Base-by-base conservation (phyloP, 2,797 vertebrate species). In the Lepus oiostolus region DNA sequence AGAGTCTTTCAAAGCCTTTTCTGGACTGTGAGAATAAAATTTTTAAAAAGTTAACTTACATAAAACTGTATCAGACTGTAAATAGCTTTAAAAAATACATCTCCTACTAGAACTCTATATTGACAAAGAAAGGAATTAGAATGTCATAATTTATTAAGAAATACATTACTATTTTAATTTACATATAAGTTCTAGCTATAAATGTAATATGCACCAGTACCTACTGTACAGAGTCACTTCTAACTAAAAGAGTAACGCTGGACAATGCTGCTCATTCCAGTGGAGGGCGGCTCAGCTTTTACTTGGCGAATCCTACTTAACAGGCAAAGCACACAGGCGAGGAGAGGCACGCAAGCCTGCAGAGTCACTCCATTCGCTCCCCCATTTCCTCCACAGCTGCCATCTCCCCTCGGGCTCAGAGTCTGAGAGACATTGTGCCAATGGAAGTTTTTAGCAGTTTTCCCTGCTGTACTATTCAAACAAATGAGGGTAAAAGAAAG, bases 1-100 rank as follows among this genome's bases (percentile, higher is more conserved):
- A 4, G 99, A 99, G 95, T 98, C 98, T 98, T 99, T 99, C 97
- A 99, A 98, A 67, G 99, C 99, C 93, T 99, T 99, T 98, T 99
- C 99, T 93, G 99, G 99, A 97, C 99, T 99, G 91, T 22, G 26
- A 3, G 19, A 74, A 70, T 35, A 97, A 96, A 76, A 97, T 54
- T 60, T 77, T 68, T 80, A 87, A 96, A 82, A 96, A 72, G 80
- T 30, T 17, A 77, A 95, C 19, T 91, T 76, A 92, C 19, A 71
- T 42, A 68, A 67, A 30, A 28, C 22, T 95, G 12, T 22, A 94
- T 50, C 17, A 89, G n/a, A 30, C 19, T 82, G 0, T 70, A 93
- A 95, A 77, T 85, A 50, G 1, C 52, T 86, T 91, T 92, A 32
- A 87, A 90, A 88, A 90, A 92, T 12, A 8, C 16, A 65, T 26